phyloP scores from a whole-genome alignment of 2,888 invertebrate species.

The Strigamia transsilvanica region DNA sequence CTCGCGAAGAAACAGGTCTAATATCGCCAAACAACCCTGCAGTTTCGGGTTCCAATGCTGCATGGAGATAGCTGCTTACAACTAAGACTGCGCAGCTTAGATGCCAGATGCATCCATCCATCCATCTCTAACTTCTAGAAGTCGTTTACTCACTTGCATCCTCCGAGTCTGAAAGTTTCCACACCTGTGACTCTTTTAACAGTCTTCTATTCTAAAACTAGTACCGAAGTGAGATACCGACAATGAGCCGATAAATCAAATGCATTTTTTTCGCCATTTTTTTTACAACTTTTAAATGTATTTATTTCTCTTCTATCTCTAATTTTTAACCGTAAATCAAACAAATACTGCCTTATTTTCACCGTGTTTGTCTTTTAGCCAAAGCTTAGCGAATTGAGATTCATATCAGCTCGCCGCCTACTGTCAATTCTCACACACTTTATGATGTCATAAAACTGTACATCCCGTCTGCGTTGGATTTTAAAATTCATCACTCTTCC shows the following conservation, averaged over 20 bases:
- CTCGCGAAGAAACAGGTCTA: slow-evolving; percentile 1
- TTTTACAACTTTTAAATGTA: background rate
- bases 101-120: slow-evolving; percentile 41
- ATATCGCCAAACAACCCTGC: slow-evolving; percentile 26
- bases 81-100: slow-evolving; percentile 31
- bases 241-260: background rate
- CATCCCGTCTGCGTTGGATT: slow-evolving; percentile 38
- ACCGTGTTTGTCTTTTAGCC: slow-evolving; percentile 34
- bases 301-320: background rate
- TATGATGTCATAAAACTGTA: slow-evolving; percentile 38
- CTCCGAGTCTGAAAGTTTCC: slow-evolving; percentile 13
- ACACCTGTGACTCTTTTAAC: slow-evolving; percentile 43
- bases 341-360: background rate
- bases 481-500: slow-evolving; percentile 46
- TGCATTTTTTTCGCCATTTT: background rate
- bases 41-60: slow-evolving; percentile 9
- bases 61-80: slow-evolving; percentile 46
- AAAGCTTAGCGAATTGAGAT: slow-evolving; percentile 27
- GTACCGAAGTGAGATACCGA: background rate
- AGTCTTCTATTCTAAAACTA: slow-evolving; percentile 10
- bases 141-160: slow-evolving; percentile 14
- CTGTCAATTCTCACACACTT: slow-evolving; percentile 47
- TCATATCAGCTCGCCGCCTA: slow-evolving; percentile 23
- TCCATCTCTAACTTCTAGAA: slow-evolving; percentile 45
- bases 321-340: too few species aligned